Evolutionary conservation across 2,888 invertebrate species (phyloP).

Genomic region (Hoplodrina blanda): DNA sequence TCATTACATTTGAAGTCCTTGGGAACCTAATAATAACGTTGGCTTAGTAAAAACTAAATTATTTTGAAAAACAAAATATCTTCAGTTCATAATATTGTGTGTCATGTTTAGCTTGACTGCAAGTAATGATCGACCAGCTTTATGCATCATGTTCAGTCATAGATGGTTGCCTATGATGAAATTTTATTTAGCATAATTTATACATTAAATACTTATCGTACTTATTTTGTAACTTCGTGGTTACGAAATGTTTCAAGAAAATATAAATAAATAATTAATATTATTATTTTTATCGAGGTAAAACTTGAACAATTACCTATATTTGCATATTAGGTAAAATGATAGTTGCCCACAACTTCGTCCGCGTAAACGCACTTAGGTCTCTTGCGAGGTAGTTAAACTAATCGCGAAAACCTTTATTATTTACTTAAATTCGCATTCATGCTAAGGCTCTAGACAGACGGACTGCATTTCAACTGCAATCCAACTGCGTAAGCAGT

Average conservation of each 20-base stretch:
- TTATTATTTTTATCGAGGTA: background rate
- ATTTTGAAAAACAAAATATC: background rate
- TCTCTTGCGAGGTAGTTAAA: no score
- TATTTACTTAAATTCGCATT: no score
- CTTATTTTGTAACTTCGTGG: background rate
- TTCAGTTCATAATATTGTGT: conserved; percentile 13
- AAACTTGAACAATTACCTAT: background rate
- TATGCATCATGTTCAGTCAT: no score
- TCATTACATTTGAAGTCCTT: conserved; percentile 58
- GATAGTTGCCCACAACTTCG: no score
- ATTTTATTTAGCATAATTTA: background rate
- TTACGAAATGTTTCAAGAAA: background rate
- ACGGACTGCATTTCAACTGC: no score
- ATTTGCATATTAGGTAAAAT: background rate
- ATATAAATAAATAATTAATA: background rate
- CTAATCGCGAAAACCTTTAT: no score
- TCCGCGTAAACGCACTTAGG: no score
- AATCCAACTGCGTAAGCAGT: no score
- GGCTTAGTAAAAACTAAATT: conserved; percentile 32
- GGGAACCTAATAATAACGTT: conserved; percentile 49
- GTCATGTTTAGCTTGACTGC: conserved; percentile 4
- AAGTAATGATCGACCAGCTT: background rate
- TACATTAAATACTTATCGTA: no score
- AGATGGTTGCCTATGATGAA: background rate
- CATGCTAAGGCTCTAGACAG: no score